Percentiles rank a stretch among this genome's conserved stretches.
Conservation (phyloP, 2,797 vertebrate genomes). For the Brachyrhaphis roseni region DNA sequence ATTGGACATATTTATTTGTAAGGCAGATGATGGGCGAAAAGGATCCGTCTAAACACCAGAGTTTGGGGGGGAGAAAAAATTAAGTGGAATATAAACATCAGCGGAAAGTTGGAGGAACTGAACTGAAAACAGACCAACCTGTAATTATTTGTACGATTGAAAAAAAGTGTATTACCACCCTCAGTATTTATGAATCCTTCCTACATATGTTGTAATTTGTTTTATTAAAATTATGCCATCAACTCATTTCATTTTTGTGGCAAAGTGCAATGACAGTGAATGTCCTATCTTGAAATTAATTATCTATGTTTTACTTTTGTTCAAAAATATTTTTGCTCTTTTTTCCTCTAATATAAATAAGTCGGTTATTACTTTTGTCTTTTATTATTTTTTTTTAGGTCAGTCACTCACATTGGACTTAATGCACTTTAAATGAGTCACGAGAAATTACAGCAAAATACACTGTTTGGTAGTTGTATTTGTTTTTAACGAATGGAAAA, state of each 20-base stretch:
- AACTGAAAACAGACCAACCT: slow-evolving; percentile 45
- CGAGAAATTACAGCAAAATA: slow-evolving; percentile 53
- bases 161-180: slow-evolving; percentile 57
- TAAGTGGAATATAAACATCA: background rate
- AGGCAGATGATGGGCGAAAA: background rate
- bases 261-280: slow-evolving; percentile 94
- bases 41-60: slow-evolving; percentile 10
- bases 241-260: slow-evolving; percentile 85
- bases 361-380: slow-evolving; percentile 57
- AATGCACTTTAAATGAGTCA: slow-evolving; percentile 93
- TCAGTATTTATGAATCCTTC: slow-evolving; percentile 76
- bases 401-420: slow-evolving; percentile 75
- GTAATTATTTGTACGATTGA: slow-evolving; percentile 72
- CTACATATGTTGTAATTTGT: slow-evolving; percentile 60
- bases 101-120: slow-evolving; percentile 29
- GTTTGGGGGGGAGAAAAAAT: background rate
- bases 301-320: slow-evolving; percentile 66
- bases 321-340: slow-evolving; percentile 74
- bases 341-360: slow-evolving; percentile 66
- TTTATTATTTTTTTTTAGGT: slow-evolving; percentile 58
- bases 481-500: slow-evolving; percentile 39
- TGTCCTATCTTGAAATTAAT: slow-evolving; percentile 83
- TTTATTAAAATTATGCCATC: slow-evolving; percentile 71
- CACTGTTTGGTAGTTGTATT: slow-evolving; percentile 53
- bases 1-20: background rate